Conservation (phyloP, 1,140 invertebrate species). For the Drosophila takahashii region DNA sequence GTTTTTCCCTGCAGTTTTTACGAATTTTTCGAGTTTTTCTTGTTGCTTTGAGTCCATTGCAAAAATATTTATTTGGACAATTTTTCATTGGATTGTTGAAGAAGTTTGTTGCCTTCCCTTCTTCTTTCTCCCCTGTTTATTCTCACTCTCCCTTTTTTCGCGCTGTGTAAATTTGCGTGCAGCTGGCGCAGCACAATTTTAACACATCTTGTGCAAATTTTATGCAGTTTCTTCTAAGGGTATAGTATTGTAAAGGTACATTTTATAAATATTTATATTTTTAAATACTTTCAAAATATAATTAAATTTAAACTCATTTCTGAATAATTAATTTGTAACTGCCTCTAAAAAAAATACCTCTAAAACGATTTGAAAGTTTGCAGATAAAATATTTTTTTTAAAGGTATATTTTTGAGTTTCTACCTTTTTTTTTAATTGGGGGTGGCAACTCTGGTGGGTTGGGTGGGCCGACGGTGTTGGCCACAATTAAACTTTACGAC, state of each 20-base stretch:
- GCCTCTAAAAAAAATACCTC: no score
- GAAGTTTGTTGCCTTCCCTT: slow-evolving; percentile 14
- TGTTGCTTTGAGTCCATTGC: slow-evolving; percentile 29
- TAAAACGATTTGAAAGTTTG: no score
- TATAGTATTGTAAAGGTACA: no score
- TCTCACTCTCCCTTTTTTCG: slow-evolving; percentile 2
- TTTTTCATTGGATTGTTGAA: slow-evolving; percentile 46
- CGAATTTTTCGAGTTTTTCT: slow-evolving; percentile 2
- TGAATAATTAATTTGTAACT: no score
- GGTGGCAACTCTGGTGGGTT: background rate
- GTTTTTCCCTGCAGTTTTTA: slow-evolving; percentile 7
- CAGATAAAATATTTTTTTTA: background rate
- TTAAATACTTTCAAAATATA: no score
- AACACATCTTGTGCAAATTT: slow-evolving; percentile 77
- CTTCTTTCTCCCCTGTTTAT: slow-evolving; percentile 1
- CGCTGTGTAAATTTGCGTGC: slow-evolving; percentile 56
- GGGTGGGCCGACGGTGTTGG: slow-evolving; percentile 11
- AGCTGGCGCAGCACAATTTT: slow-evolving; percentile 69
- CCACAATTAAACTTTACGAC: slow-evolving; percentile 78
- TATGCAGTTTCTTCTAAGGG: slow-evolving; percentile 45
- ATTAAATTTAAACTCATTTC: no score
- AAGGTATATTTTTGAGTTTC: background rate
- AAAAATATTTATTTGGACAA: slow-evolving; percentile 53
- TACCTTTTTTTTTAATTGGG: background rate
- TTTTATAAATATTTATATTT: no score